Base-by-base conservation (phyloP, 1,140 invertebrate genomes). In the Drosophila lacertosa region DNA sequence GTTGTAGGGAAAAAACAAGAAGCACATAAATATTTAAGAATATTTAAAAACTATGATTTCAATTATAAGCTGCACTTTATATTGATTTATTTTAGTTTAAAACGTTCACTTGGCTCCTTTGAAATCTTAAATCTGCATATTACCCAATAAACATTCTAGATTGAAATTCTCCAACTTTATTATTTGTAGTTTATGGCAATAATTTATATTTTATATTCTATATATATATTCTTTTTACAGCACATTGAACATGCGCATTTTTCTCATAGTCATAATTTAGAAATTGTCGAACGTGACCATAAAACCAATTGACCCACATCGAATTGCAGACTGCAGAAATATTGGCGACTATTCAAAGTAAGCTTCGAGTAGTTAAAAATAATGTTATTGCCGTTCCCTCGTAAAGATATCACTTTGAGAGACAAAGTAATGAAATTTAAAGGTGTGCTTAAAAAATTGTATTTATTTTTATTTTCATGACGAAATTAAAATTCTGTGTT, bases 241-340 rank as follows among this genome's bases (percentile, higher is more conserved):
- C 42, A n/a, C 42, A 45, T 45, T 16, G 20, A 22, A 44, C 13
- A 40, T 16, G 18, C 42, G 18, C 20, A 2, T 4, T 6, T 6
- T 44, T 45, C 5, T 13, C 42, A 42, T 18, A 45, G 3, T 16
- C 45, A 15, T 32, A 4, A 16, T 48, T 48, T 32, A 7, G 13
- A 16, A 48, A 48, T 48, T 32, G 24, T 6, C 45, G 15, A 10
- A 48, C 26, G 45, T 48, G 45, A 32, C 24, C 11, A 48, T 48
- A 10, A 48, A 32, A 48, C 26, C 24, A 11, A 48, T 32, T 48
- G 45, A 48, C 13, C 45, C 45, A 32, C 32, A 48, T 48, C 45
- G 10, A 32, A 32, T 32, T 11, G 24, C 24, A 32, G 10, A 32
- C 26, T 18, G 26, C 15, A 18, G 9, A 18, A 22, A 45, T 24